Base-by-base conservation (phyloP, 1,140 invertebrate genomes). In the Drosophila burlai region DNA sequence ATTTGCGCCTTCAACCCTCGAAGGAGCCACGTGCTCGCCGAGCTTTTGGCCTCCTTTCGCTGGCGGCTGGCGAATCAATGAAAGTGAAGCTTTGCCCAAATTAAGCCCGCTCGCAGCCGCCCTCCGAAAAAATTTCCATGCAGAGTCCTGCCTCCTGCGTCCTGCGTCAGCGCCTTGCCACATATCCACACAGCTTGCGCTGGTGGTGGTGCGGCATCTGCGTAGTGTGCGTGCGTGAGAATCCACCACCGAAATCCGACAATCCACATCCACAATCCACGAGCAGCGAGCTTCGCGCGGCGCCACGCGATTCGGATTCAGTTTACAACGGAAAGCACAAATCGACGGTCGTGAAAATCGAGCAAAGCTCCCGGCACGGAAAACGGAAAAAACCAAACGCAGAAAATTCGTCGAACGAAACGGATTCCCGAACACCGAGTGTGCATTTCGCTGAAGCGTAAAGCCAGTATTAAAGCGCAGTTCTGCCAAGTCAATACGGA, bases 241-340 rank as follows among this genome's bases (percentile, higher is more conserved):
- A 50, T 40, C 75, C 74, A 76, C 74, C 74, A 50, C 61, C 13
- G 16, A 40, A 45, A 24, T 36, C 24, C 36, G 21, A n/a, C 13
- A 67, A 77, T 13, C 26, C 50, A 74, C 29, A 29, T 29, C 29
- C 29, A 29, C 29, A 29, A 29, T 29, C 72, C 55, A 69, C 45
- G 16, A 29, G 29, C 68, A 13, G 26, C 26, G 11, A 78, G 75
- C 75, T 78, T 78, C 81, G 50, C 60, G 50, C 59, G 85, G 85
- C 85, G 84, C 85, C 74, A 90, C 77, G 66, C 84, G 49, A 77
- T 78, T 64, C 26, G 36, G 59, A 76, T 83, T 86, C 76, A 89
- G 75, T 89, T 85, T 81, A 80, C 68, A 90, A 85, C 85, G 76
- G 86, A 90, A 82, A 90, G 86, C 85, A 91, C 85, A 90, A 80